Conservation (phyloP, 2,113 vertebrate species). For the Ptilorrhoa leucosticta region DNA sequence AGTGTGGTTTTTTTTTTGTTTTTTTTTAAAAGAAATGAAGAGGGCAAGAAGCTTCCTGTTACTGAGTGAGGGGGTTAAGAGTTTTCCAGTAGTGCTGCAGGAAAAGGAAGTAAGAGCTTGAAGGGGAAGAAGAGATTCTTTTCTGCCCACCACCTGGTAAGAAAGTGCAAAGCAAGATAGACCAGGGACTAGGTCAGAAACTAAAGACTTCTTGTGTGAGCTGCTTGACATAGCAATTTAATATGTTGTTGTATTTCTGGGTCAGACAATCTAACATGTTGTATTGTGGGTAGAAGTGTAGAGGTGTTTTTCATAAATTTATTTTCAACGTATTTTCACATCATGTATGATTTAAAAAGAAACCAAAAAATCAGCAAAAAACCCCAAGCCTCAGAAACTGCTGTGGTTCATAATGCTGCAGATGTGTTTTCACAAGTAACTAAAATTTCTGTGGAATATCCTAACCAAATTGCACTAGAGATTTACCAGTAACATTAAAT, state of each 20-base stretch:
- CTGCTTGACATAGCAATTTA: background rate
- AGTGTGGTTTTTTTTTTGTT: background rate
- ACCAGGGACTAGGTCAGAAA: background rate
- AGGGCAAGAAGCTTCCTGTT: background rate
- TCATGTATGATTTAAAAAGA: background rate
- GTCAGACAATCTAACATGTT: background rate
- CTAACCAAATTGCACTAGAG: background rate
- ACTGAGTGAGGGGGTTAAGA: background rate
- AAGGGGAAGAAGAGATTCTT: background rate
- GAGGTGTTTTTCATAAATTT: background rate
- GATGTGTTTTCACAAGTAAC: background rate
- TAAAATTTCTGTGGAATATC: background rate
- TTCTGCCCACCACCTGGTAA: background rate
- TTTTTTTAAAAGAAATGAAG: background rate
- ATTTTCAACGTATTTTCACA: background rate
- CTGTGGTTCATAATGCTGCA: background rate
- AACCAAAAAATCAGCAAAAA: background rate
- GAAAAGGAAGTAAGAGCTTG: background rate
- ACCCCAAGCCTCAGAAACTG: background rate
- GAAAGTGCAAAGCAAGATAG: background rate
- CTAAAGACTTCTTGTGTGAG: accelerated
- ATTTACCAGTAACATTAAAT: background rate
- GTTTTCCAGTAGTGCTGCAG: background rate
- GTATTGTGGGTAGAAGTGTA: background rate
- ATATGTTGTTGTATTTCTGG: background rate